Conservation (phyloP, 2,888 invertebrate species). For the Meteorus colon region DNA sequence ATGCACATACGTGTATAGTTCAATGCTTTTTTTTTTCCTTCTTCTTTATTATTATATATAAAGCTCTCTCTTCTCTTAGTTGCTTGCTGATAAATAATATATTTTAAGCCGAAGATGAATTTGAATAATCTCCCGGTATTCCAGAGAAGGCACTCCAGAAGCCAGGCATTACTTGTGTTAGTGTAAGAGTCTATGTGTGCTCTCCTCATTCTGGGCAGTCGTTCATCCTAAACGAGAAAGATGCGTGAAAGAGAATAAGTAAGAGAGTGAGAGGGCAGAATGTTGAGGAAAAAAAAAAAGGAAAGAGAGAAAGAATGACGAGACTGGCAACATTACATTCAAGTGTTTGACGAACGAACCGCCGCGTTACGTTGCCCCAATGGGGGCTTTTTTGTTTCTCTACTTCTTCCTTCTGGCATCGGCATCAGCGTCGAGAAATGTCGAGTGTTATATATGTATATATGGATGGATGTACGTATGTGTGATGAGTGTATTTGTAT, state of each 20-base stretch:
- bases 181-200: neutral
- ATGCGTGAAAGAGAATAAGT: conserved; percentile 25
- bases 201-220: conserved; percentile 27
- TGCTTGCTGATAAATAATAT: conserved; percentile 64
- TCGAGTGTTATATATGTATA: conserved; percentile 60
- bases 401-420: conserved; percentile 67
- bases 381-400: conserved; percentile 58
- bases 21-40: neutral
- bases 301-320: conserved; percentile 29
- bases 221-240: conserved; percentile 24
- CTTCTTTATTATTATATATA: neutral
- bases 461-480: neutral
- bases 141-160: conserved; percentile 62
- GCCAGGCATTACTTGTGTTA: conserved; percentile 59
- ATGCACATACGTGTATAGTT: neutral
- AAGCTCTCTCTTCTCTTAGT: conserved; percentile 11
- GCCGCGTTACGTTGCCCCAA: conserved; percentile 61
- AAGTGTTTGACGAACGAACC: conserved; percentile 71
- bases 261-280: conserved; percentile 23
- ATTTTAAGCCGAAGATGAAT: conserved; percentile 69
- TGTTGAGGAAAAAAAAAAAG: conserved; percentile 14
- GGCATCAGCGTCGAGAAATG: conserved; percentile 69
- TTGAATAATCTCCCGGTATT: conserved; percentile 71
- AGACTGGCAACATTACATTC: conserved; percentile 70
- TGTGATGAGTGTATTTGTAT: neutral